Evolutionary conservation across 2,113 vertebrate genomes (phyloP), one percentile per base, ranked within the genome.

Genomic region (Nestor notabilis): DNA sequence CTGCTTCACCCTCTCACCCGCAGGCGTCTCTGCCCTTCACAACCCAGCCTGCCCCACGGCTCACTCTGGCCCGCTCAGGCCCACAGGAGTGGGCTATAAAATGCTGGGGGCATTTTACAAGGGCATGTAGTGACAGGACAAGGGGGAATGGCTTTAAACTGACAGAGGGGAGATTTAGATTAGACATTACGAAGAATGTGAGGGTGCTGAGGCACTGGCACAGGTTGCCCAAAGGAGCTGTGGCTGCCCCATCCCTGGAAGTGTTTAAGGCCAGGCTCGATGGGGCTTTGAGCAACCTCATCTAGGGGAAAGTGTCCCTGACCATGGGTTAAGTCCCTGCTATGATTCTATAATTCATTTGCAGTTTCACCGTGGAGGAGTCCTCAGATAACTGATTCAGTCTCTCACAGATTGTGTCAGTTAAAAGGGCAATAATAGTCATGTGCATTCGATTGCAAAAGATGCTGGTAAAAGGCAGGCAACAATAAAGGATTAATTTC

Each of bases 1-100:
- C 74, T 69, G 23, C 52, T n/a, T 84, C 1, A 1, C 35, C 9
- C 68, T 35, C 31, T 27, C 3, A 2, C 31, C 21, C 1, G 0
- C 37, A 35, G 49, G 49, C n/a, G 47, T 53, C 60, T 35, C 58
- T 66, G 47, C 28, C 35, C 24, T 63, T 78, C 53, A 14, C 10
- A 11, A 35, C 18, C 31, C 81, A 69, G 19, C 55, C 28, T 4
- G 17, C 11, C n/a, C 31, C 63, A n/a, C 0, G 0, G 50, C 52
- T 37, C 20, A 1, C 27, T 31, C n/a, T 69, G 25, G 25, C 70
- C 63, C 37, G 23, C 47, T 25, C 35, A 37, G 43, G 27, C 37
- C 65, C 60, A 27, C 13, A 3, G 65, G 58, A 83, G 41, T n/a
- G 25, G 25, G 21, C 39, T 49, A 11, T 39, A 39, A 39, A 39